Evolutionary conservation across 2,888 invertebrate genomes (phyloP).

Genomic region (Dasypogon diadema): DNA sequence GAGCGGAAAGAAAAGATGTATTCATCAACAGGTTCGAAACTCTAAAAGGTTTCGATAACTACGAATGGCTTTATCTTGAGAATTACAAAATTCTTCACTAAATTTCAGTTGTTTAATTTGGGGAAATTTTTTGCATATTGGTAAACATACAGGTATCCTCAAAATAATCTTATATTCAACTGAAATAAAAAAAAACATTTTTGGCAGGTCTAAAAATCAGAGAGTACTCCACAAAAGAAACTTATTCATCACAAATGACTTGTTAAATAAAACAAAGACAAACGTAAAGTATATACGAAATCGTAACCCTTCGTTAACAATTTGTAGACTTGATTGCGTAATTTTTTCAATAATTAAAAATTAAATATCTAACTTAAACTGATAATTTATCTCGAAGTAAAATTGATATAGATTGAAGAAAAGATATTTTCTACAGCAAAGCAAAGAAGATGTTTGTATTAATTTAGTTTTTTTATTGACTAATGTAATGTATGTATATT

Average conservation of each 20-base stretch:
- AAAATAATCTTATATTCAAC: too few relatives aligned
- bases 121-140: too few relatives aligned
- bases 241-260: background rate
- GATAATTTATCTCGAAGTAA: background rate
- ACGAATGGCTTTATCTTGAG: too few relatives aligned
- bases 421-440: background rate
- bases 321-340: constrained; percentile 30
- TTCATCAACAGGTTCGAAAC: too few relatives aligned
- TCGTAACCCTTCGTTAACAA: constrained; percentile 44
- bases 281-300: constrained; percentile 31
- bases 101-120: too few relatives aligned
- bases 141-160: too few relatives aligned
- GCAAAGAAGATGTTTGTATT: background rate
- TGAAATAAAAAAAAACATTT: too few relatives aligned
- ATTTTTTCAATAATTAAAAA: background rate
- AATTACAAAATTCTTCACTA: too few relatives aligned
- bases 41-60: too few relatives aligned
- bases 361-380: background rate
- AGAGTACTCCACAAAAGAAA: too few relatives aligned
- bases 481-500: background rate
- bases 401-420: background rate
- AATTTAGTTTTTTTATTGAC: background rate
- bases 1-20: too few relatives aligned
- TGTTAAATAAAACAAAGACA: background rate
- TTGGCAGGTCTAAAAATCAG: too few relatives aligned